phyloP scores from a whole-genome alignment of 2,797 vertebrate genomes.

The Benthosema pterotum region DNA sequence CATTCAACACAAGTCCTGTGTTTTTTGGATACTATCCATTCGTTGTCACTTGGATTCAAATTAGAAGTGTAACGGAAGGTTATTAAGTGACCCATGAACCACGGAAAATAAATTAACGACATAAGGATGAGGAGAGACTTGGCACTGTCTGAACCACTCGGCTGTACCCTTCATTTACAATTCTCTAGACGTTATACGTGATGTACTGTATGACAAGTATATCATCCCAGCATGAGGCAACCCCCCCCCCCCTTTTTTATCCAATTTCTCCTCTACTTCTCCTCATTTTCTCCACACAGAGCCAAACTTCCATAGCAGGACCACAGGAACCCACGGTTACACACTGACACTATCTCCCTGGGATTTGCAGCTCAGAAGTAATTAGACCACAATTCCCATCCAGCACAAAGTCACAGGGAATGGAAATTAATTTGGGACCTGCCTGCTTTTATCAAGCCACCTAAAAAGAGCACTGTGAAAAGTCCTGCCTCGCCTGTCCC shows the following conservation, averaged over 20 bases:
- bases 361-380: constrained; percentile 55
- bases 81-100: constrained; percentile 65
- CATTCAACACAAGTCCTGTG: constrained; percentile 44
- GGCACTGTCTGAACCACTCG: constrained; percentile 1
- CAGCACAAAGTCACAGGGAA: constrained; percentile 46
- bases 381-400: constrained; percentile 46
- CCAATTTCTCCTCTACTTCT: constrained; percentile 25
- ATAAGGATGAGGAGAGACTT: constrained; percentile 33
- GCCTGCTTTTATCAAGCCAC: constrained; percentile 36
- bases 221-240: constrained; percentile 40
- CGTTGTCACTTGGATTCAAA: constrained; percentile 62
- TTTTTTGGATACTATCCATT: constrained; percentile 57
- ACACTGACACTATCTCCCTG: constrained; percentile 31
- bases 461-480: constrained; percentile 30
- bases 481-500: constrained; percentile 20
- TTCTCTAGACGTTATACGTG: background rate
- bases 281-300: constrained; percentile 18
- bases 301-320: constrained; percentile 29
- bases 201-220: constrained; percentile 20
- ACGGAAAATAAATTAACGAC: constrained; percentile 48
- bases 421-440: constrained; percentile 38
- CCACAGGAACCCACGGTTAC: constrained; percentile 31
- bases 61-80: constrained; percentile 62
- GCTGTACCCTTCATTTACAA: background rate
- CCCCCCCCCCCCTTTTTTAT: constrained; percentile 13